These are phyloP conservation scores for Eurystomus glaucurus DNA, from an alignment of 2,797 vertebrate genomes.

Conservation along the genomic window DNA sequence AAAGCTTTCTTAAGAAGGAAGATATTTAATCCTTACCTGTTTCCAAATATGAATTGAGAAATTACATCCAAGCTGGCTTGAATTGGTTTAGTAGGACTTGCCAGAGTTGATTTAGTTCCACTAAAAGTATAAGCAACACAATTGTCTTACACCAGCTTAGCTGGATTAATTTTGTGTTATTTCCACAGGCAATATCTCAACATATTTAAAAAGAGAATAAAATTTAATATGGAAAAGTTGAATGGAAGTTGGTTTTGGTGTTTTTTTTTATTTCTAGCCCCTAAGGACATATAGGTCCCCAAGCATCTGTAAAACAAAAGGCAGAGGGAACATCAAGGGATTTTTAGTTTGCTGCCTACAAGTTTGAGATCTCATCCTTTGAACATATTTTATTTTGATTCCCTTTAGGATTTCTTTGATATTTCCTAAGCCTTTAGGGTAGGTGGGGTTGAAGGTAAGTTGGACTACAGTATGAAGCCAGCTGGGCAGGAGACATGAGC, in stretches of 20 bases:
- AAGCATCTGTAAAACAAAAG: conserved; percentile 39
- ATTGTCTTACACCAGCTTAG: neutral
- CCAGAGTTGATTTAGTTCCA: neutral
- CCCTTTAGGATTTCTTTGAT: neutral
- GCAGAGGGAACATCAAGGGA: neutral
- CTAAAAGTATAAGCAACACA: neutral
- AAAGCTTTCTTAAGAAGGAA: neutral
- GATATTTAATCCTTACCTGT: neutral
- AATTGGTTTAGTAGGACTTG: conserved; percentile 19
- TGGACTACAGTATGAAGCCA: neutral
- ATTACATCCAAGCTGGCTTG: neutral
- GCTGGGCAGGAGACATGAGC: neutral
- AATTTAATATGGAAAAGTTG: neutral
- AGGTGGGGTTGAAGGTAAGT: neutral
- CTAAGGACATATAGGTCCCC: neutral
- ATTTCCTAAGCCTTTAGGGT: conserved; percentile 36
- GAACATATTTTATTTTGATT: conserved; percentile 18
- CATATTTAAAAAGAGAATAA: conserved; percentile 43
- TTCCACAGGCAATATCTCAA: neutral
- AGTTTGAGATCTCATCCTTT: conserved; percentile 13
- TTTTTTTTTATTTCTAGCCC: neutral
- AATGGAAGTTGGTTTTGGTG: neutral
- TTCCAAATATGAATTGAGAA: neutral
- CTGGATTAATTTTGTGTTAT: neutral
- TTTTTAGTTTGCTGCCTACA: neutral